phyloP scores from a whole-genome alignment of 2,797 vertebrate genomes.

The Acropternis orthonyx region DNA sequence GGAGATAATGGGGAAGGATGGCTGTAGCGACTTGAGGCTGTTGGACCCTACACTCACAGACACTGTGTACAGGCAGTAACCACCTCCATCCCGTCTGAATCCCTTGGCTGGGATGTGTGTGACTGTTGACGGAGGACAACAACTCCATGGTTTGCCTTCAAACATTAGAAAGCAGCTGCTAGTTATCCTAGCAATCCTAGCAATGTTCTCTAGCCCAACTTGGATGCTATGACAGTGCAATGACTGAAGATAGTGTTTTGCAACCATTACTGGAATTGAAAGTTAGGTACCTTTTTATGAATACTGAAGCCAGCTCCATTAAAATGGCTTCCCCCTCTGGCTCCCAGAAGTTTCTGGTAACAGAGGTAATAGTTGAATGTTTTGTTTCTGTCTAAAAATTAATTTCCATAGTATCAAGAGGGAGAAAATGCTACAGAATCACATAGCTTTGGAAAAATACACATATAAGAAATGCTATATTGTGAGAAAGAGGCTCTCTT shows the following conservation, averaged over 20 bases:
- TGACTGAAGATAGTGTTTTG: neutral
- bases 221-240: neutral
- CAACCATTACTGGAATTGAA: neutral
- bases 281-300: neutral
- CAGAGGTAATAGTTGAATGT: neutral
- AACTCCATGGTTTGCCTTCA: neutral
- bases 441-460: neutral
- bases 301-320: neutral
- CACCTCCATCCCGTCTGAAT: neutral
- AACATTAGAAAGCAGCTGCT: neutral
- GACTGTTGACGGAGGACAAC: neutral
- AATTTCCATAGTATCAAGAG: neutral
- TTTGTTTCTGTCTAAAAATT: neutral
- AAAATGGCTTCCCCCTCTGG: neutral
- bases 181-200: neutral
- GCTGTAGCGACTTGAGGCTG: neutral
- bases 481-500: neutral
- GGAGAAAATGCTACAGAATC: neutral
- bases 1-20: neutral
- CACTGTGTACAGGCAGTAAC: fast-evolving
- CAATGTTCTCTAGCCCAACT: neutral
- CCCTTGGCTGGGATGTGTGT: neutral
- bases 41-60: neutral
- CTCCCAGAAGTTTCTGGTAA: neutral
- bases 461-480: neutral